phyloP scores from a whole-genome alignment of 2,888 invertebrate species.

The Oegoconia quadripuncta region DNA sequence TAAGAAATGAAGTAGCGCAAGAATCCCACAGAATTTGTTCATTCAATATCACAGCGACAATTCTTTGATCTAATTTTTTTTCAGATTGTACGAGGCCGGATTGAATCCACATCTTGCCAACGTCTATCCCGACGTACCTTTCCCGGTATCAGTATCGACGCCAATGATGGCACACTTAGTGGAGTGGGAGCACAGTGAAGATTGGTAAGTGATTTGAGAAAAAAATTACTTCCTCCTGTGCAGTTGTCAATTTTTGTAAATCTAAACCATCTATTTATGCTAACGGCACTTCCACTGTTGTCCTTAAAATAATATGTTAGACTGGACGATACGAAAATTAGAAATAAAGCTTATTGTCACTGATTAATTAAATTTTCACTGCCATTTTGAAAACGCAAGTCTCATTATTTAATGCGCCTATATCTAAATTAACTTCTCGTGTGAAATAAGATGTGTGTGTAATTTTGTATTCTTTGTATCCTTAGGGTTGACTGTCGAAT shows the following conservation, averaged over 20 bases:
- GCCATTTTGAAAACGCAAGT: background rate
- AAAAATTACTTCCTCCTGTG: no score
- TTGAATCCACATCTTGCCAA: slow-evolving; percentile 85
- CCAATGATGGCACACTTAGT: slow-evolving; percentile 90
- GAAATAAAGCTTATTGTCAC: no score
- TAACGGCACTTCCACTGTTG: no score
- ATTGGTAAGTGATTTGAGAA: slow-evolving; percentile 77
- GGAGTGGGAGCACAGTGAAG: slow-evolving; percentile 92
- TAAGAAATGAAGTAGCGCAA: no score
- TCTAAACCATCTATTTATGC: no score
- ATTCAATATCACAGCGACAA: no score
- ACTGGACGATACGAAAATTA: no score
- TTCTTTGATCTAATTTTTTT: background rate
- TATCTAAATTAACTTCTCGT: background rate
- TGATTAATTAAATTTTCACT: background rate
- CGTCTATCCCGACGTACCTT: slow-evolving; percentile 86
- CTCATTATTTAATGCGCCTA: no score
- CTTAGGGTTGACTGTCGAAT: no score
- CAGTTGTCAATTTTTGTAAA: no score
- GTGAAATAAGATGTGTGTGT: background rate
- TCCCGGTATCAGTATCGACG: slow-evolving; percentile 92
- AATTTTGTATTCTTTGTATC: background rate
- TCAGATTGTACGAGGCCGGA: slow-evolving; percentile 87
- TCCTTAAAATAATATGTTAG: no score
- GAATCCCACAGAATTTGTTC: no score